A percentile compares a stretch with the other conserved stretches of the same genome.
These are phyloP conservation scores for Myodes glareolus DNA, from an alignment of 2,113 vertebrate genomes.

Conservation along the genomic window DNA sequence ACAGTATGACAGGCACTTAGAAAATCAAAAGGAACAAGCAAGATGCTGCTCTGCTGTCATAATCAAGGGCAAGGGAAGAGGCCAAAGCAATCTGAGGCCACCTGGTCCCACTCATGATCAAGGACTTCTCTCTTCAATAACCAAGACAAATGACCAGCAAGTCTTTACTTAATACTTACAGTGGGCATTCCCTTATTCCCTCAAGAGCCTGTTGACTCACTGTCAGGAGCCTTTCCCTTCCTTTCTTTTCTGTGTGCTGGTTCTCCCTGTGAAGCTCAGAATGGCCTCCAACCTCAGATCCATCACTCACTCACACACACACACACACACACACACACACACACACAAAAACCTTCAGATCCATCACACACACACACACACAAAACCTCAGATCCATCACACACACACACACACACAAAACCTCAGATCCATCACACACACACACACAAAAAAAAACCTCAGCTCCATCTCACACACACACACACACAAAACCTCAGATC, in stretches of 20 bases:
- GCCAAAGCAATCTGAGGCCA: neutral
- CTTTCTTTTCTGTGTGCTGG: neutral
- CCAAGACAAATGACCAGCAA: neutral
- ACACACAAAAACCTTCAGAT: too few relatives aligned
- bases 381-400: neutral
- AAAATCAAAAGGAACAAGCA: neutral
- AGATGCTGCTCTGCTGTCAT: neutral
- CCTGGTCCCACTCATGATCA: neutral
- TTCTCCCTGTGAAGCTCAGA: neutral
- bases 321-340: accelerated
- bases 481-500: too few relatives aligned
- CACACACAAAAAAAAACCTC: neutral
- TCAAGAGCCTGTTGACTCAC: neutral
- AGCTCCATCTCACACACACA: neutral
- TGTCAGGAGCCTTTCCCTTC: neutral
- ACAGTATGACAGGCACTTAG: neutral
- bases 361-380: too few relatives aligned
- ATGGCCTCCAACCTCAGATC: neutral
- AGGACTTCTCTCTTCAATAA: neutral
- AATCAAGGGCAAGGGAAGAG: neutral
- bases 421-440: neutral
- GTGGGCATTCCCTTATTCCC: neutral
- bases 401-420: neutral
- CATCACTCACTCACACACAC: too few relatives aligned
- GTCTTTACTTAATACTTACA: neutral